A percentile compares a stretch with the other conserved stretches of the same genome.
These are phyloP conservation scores for Dolichallabes microphthalmus DNA, from an alignment of 2,113 vertebrate genomes.

Conservation along the genomic window DNA sequence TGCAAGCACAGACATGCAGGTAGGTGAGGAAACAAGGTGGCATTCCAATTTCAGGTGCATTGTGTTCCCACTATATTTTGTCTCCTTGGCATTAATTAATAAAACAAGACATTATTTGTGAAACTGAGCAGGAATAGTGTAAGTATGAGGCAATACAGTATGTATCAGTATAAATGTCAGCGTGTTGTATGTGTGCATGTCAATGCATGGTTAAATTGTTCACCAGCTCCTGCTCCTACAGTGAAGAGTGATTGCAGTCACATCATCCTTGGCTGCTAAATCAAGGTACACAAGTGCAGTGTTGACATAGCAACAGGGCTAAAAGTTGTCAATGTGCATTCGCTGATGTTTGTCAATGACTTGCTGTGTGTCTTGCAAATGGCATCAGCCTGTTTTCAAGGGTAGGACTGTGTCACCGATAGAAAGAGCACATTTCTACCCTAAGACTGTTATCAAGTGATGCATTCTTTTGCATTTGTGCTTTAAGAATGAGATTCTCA, in stretches of 20 bases:
- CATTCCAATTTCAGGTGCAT: not conserved
- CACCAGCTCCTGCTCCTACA: constrained; percentile 26
- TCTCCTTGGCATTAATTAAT: constrained; percentile 12
- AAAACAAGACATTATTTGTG: not conserved
- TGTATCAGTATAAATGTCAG: not conserved
- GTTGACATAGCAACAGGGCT: constrained; percentile 46
- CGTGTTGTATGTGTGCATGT: not conserved
- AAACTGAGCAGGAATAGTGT: not conserved
- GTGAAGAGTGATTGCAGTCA: constrained; percentile 52
- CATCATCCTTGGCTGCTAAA: constrained; percentile 33
- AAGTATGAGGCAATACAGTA: not conserved
- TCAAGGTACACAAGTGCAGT: constrained; percentile 37
- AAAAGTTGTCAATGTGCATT: constrained; percentile 46
- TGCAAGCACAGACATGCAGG: not conserved
- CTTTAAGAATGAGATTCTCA: not conserved
- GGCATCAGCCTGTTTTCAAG: constrained; percentile 10
- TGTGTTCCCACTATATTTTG: not conserved
- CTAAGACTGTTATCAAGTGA: constrained; percentile 18
- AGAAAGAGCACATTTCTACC: constrained; percentile 18
- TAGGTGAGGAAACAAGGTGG: not conserved
- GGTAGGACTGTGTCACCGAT: not conserved
- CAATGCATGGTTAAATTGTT: not conserved
- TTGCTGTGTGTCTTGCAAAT: not conserved
- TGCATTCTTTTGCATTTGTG: not conserved
- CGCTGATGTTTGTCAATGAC: constrained; percentile 45